Base-by-base conservation (phyloP, 2,888 invertebrate genomes). In the Esperia sulphurella region DNA sequence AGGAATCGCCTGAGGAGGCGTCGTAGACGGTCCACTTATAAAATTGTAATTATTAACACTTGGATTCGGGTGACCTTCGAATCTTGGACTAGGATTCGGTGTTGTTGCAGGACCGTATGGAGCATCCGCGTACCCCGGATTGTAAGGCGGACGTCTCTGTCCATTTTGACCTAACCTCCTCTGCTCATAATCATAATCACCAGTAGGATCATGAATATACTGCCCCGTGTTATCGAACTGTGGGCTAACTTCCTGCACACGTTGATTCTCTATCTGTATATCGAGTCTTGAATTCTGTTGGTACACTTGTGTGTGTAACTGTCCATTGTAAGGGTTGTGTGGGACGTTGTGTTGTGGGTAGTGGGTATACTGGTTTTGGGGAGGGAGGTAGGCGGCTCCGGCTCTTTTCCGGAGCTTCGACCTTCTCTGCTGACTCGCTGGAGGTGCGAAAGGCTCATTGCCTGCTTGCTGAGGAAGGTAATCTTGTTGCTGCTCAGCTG, bases 121-220 rank as follows among this genome's bases (percentile, higher is more conserved):
- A 7, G 67, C 59, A 47, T 87, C 83, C 77, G 79, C 71, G 46
- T 79, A 88, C 2, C 83, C 83, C 21, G 86, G 85, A 48, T 71
- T 82, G 33, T 79, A 84, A 6, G 75, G 70, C 6, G 74, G 73
- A 28, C 59, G 64, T 21, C 69, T 70, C 8, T 65, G 46, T 8
- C 54, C 65, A 40, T 70, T 78, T 45, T 71, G 70, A 44, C 79
- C 78, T 55, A 75, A 53, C 53, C 80, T 75, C 52, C 79, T 81
- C 51, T 87, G 87, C 47, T 84, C 87, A 42, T 85, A 89, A 64
- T 88, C 89, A 48, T 89, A 89, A 61, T 89, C 89, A 41, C 89
- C 89, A 13, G 73, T 79, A 10, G 89, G 83, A 58, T 89, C 89
- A 55, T 89, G 88, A 40, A 84, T 58, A 50, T 89, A 89, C 52